Percentiles rank a stretch among this genome's conserved stretches.
Conservation (phyloP, 2,113 vertebrate species). For the Urocitellus parryii region DNA sequence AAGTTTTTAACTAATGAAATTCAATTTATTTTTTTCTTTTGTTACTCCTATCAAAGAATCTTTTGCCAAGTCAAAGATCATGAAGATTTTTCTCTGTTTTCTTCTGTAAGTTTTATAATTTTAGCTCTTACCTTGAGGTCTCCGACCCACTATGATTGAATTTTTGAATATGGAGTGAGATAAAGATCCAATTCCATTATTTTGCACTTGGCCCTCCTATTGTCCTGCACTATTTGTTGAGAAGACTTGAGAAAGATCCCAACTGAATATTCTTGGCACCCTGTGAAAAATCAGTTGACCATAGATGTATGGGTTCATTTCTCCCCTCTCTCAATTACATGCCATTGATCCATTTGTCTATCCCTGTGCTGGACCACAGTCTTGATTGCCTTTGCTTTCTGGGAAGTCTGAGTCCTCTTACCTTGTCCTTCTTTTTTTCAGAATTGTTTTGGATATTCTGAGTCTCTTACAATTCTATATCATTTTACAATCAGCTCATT, state of each 20-base stretch:
- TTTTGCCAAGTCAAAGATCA: not conserved
- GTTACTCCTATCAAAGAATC: not conserved
- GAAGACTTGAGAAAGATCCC: not conserved
- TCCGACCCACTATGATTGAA: not conserved
- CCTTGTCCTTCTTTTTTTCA: not conserved
- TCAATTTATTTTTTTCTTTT: not conserved
- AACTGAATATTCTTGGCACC: not conserved
- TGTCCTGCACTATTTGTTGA: not conserved
- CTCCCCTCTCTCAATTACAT: not conserved
- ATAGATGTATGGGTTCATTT: not conserved
- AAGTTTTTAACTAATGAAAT: constrained; percentile 31
- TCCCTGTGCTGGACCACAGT: not conserved
- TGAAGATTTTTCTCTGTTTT: not conserved
- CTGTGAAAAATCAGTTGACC: not conserved
- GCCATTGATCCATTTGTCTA: not conserved
- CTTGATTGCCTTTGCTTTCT: not conserved
- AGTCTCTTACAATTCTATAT: not conserved
- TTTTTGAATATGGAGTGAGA: not conserved
- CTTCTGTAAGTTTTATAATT: not conserved
- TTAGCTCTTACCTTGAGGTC: not conserved
- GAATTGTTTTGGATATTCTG: not conserved
- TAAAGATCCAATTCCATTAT: not conserved
- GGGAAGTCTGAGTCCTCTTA: not conserved
- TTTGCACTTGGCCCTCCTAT: not conserved
- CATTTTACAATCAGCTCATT: not conserved